phyloP scores from a whole-genome alignment of 37 sponge, comb jelly and placozoan genomes.

The Beroe forskalii region DNA sequence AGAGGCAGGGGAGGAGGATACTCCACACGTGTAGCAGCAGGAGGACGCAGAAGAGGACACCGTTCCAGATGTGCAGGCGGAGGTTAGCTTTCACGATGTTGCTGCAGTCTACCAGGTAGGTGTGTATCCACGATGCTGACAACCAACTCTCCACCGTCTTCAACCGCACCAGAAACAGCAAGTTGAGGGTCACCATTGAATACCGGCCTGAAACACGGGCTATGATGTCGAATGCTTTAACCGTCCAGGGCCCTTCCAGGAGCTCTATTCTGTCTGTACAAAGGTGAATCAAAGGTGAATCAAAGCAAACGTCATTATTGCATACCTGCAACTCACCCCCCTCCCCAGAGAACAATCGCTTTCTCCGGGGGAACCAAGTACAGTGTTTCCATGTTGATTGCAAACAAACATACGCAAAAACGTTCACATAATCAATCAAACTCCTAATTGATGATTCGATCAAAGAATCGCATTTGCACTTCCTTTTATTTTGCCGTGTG shows the following conservation, averaged over 20 bases:
- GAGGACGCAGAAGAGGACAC: background rate
- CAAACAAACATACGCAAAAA: no score
- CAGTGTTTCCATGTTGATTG: no score
- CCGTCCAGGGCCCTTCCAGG: conserved; percentile 46
- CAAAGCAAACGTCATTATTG: no score
- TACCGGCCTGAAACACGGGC: conserved; percentile 50
- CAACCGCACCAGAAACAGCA: conserved; percentile 19
- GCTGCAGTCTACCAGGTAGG: conserved; percentile 23
- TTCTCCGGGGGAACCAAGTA: no score
- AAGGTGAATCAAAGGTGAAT: no score
- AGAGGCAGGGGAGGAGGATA: conserved; percentile 32
- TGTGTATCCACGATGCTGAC: background rate
- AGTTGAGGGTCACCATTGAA: conserved; percentile 21
- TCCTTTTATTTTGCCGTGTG: no score
- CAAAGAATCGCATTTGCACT: no score
- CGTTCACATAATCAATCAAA: no score
- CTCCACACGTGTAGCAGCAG: conserved; percentile 50
- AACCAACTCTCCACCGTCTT: conserved; percentile 28
- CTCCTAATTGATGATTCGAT: no score
- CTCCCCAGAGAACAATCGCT: no score
- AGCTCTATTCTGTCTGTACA: conserved; percentile 7
- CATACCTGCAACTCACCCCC: no score
- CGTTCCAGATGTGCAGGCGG: conserved; percentile 24
- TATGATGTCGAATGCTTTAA: conserved; percentile 23
- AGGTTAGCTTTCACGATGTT: conserved; percentile 47